Conservation (phyloP, 2,113 vertebrate genomes). For the Rana temporaria region DNA sequence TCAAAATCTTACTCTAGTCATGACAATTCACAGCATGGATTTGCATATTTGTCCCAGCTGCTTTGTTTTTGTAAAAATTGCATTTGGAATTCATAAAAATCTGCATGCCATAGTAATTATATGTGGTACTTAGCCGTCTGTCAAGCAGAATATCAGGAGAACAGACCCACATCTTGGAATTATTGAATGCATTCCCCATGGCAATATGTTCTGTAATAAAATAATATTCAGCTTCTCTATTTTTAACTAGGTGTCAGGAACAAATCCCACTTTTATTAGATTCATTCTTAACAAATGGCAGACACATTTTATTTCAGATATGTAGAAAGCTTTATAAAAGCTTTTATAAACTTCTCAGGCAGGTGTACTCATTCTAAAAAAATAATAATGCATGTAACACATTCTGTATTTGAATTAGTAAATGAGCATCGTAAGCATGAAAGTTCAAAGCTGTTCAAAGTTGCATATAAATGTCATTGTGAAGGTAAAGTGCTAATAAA, state of each 20-base stretch:
- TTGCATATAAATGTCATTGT: not conserved
- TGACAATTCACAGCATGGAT: not conserved
- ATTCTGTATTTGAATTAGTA: not conserved
- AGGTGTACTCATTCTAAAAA: not conserved
- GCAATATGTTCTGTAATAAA: constrained; percentile 57
- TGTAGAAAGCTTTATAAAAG: not conserved
- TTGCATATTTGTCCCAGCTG: not conserved
- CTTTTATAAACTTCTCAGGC: not conserved
- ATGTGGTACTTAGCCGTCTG: not conserved
- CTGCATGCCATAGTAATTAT: constrained; percentile 23
- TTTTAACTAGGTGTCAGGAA: constrained; percentile 59
- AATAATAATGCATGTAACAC: not conserved
- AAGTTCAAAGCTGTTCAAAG: not conserved
- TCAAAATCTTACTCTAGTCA: not conserved
- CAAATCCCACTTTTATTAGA: constrained; percentile 18
- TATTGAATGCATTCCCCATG: constrained; percentile 29
- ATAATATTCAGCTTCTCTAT: constrained; percentile 55
- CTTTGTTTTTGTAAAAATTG: constrained; percentile 10
- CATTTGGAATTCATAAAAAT: not conserved
- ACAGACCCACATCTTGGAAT: not conserved
- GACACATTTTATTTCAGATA: constrained; percentile 2
- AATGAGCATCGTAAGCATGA: not conserved
- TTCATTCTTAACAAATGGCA: not conserved
- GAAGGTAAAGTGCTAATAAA: no score
- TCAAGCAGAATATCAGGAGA: constrained; percentile 47